phyloP scores from a whole-genome alignment of 2,113 vertebrate genomes.

The Gulo gulo region DNA sequence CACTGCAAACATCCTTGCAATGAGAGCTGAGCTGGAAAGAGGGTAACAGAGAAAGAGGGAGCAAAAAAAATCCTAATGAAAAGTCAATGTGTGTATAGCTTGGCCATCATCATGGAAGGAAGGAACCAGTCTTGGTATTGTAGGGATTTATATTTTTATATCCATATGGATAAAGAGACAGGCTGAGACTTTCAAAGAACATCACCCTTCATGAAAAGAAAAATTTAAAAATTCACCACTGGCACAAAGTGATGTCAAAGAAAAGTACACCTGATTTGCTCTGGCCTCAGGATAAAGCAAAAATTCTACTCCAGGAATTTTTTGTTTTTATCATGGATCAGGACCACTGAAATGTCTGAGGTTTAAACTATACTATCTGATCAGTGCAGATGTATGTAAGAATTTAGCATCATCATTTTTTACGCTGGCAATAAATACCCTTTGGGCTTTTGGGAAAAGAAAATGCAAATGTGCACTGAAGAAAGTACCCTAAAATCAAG shows the following conservation, averaged over 20 bases:
- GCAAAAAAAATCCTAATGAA: background rate
- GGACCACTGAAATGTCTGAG: background rate
- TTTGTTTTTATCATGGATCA: background rate
- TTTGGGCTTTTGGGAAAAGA: background rate
- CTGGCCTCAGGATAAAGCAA: background rate
- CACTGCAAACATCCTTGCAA: background rate
- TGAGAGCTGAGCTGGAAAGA: background rate
- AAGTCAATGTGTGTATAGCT: background rate
- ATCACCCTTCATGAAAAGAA: constrained; percentile 17
- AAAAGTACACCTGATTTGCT: background rate
- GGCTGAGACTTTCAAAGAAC: background rate
- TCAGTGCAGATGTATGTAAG: background rate
- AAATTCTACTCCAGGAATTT: background rate
- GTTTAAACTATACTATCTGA: background rate
- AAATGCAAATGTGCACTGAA: background rate
- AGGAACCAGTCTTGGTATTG: background rate
- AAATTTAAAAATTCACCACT: background rate
- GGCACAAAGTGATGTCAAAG: background rate
- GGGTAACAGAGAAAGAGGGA: background rate
- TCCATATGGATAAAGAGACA: background rate
- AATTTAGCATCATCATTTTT: background rate
- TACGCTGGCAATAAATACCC: background rate
- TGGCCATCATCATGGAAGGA: background rate
- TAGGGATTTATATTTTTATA: background rate
- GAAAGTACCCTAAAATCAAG: background rate